Conservation (phyloP, 2,888 invertebrate genomes). For the Acleris cristana region DNA sequence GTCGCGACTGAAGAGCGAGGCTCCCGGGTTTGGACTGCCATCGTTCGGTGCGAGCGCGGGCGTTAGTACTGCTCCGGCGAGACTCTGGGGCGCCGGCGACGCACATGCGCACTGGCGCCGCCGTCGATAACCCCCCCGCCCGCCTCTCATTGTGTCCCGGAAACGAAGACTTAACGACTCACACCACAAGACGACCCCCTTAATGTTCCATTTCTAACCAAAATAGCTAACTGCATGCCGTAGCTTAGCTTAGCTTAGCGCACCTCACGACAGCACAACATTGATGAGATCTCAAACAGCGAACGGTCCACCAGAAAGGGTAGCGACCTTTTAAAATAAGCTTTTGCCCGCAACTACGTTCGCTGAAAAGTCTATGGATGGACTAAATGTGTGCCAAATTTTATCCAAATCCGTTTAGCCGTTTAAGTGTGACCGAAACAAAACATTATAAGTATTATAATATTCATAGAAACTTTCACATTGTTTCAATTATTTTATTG, state of each 20-base stretch:
- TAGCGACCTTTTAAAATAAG: too few species aligned
- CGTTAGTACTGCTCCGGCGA: constrained; percentile 73
- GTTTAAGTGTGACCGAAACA: too few species aligned
- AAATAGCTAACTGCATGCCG: constrained; percentile 34
- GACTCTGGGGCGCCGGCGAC: constrained; percentile 75
- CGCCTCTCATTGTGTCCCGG: constrained; percentile 76
- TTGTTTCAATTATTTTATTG: not conserved
- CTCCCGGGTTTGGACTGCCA: constrained; percentile 69
- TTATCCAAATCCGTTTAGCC: too few species aligned
- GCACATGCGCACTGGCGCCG: constrained; percentile 75
- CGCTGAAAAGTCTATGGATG: too few species aligned
- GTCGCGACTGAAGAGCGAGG: constrained; percentile 58
- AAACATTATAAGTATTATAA: too few species aligned
- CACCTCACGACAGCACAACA: not conserved
- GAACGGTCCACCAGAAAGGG: not conserved
- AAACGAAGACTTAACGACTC: constrained; percentile 78
- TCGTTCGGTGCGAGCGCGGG: constrained; percentile 63
- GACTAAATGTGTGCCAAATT: too few species aligned
- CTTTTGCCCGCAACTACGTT: too few species aligned
- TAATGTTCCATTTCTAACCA: constrained; percentile 42
- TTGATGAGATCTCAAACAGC: constrained; percentile 3
- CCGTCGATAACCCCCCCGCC: constrained; percentile 71
- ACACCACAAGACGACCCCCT: constrained; percentile 72
- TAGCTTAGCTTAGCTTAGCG: constrained; percentile 24
- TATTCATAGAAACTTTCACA: too few species aligned